Conservation (phyloP, 2,888 invertebrate species). For the Epicampocera succincta region DNA sequence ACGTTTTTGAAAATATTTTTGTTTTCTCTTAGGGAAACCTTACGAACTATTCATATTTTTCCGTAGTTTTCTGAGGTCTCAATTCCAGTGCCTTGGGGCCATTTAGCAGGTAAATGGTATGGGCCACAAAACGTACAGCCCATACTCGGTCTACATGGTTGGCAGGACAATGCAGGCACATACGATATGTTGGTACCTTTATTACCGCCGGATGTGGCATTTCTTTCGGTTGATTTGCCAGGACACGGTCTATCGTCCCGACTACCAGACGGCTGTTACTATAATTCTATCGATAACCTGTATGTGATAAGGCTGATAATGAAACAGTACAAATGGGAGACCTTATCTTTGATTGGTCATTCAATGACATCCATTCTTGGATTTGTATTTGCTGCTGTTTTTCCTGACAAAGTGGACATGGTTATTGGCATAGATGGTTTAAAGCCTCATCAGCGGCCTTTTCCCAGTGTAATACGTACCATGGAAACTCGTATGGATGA, state of each 20-base stretch:
- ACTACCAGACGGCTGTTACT: conserved; percentile 84
- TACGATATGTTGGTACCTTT: conserved; percentile 87
- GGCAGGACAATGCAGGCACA: conserved; percentile 91
- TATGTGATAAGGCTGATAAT: conserved; percentile 84
- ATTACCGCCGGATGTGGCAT: conserved; percentile 82
- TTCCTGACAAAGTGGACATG: conserved; percentile 81
- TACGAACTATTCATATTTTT: conserved; percentile 3
- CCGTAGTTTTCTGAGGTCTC: conserved; percentile 84
- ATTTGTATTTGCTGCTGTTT: conserved; percentile 85
- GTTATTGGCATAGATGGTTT: conserved; percentile 79
- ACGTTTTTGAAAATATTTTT: conserved; percentile 2
- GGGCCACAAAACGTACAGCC: conserved; percentile 85
- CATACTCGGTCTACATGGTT: conserved; percentile 88
- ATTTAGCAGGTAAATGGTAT: conserved; percentile 88
- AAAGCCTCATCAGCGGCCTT: conserved; percentile 78
- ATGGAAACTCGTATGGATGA: conserved; percentile 82
- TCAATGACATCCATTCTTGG: conserved; percentile 86
- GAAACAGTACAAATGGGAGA: conserved; percentile 87
- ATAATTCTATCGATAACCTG: conserved; percentile 80
- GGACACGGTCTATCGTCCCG: conserved; percentile 88
- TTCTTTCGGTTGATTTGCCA: conserved; percentile 86
- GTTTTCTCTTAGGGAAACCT: background rate
- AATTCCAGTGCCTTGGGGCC: conserved; percentile 87
- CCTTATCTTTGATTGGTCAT: conserved; percentile 86
- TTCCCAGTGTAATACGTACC: conserved; percentile 75